phyloP scores from a whole-genome alignment of 2,113 vertebrate genomes.

The Caranx ignobilis region DNA sequence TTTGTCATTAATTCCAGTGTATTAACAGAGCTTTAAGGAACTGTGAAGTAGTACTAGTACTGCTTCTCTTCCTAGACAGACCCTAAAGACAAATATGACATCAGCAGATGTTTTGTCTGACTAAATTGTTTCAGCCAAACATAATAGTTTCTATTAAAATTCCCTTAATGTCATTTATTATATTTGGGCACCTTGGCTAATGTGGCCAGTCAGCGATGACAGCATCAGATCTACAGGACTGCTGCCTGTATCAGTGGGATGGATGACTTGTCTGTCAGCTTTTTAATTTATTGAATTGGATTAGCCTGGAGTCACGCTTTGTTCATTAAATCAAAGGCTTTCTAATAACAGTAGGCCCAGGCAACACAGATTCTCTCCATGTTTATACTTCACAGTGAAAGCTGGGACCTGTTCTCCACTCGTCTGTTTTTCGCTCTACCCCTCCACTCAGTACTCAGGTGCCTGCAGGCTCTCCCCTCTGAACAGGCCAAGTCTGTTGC shows the following conservation, averaged over 20 bases:
- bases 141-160: not conserved
- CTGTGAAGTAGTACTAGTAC: no score
- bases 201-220: not conserved
- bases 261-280: not conserved
- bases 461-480: not conserved
- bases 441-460: not conserved
- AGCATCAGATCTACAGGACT: not conserved
- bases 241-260: not conserved
- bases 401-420: not conserved
- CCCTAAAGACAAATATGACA: no score
- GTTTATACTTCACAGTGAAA: not conserved
- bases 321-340: not conserved
- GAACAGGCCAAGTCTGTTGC: not conserved
- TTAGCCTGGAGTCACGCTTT: not conserved
- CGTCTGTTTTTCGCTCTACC: not conserved
- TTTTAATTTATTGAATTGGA: not conserved
- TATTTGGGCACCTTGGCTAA: not conserved
- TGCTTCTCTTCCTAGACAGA: no score
- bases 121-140: no score
- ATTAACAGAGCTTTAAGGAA: no score
- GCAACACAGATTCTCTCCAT: not conserved
- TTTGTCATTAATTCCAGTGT: no score
- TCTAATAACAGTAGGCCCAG: not conserved
- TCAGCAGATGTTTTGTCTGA: no score
- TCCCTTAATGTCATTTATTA: no score